Conservation (phyloP, 2,888 invertebrate genomes). For the Pycnomerus fuliginosus region DNA sequence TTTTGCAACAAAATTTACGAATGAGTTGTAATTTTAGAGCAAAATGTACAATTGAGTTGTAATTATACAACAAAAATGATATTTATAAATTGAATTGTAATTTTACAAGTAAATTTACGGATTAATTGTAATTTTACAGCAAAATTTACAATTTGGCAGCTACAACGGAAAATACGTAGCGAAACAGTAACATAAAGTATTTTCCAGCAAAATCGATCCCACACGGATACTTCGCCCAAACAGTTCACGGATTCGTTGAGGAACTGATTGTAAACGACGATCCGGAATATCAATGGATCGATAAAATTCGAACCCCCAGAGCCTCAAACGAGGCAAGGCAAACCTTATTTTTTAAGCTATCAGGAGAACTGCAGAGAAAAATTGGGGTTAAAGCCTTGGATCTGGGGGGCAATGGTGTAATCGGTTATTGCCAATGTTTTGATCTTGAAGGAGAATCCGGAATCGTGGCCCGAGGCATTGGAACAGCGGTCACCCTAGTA, state of each 20-base stretch:
- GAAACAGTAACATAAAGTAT: too few species aligned
- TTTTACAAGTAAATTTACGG: too few species aligned
- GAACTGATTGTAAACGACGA: slow-evolving; percentile 95
- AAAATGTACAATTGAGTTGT: too few species aligned
- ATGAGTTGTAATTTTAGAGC: too few species aligned
- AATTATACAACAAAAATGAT: too few species aligned
- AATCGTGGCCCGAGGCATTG: slow-evolving; percentile 93
- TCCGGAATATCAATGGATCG: slow-evolving; percentile 99
- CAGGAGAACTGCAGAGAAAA: slow-evolving; percentile 89
- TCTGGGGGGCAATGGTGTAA: slow-evolving; percentile 91
- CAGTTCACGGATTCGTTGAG: slow-evolving; percentile 94
- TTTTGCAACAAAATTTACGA: too few species aligned
- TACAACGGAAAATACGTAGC: too few species aligned
- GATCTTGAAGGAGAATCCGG: slow-evolving; percentile 97
- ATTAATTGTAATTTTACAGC: too few species aligned
- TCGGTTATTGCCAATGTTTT: slow-evolving; percentile 93
- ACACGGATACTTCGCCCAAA: slow-evolving; percentile 80
- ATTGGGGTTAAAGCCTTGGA: slow-evolving; percentile 93
- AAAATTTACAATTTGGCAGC: too few species aligned
- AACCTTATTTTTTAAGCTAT: slow-evolving; percentile 90
- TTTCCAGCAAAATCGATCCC: slow-evolving; percentile 58
- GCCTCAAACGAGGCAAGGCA: slow-evolving; percentile 97
- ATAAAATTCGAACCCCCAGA: slow-evolving; percentile 94
- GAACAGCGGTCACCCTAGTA: slow-evolving; percentile 79
- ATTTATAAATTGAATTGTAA: too few species aligned